phyloP scores from a whole-genome alignment of 92 coral and sea anemone species.

The Metridium senile region DNA sequence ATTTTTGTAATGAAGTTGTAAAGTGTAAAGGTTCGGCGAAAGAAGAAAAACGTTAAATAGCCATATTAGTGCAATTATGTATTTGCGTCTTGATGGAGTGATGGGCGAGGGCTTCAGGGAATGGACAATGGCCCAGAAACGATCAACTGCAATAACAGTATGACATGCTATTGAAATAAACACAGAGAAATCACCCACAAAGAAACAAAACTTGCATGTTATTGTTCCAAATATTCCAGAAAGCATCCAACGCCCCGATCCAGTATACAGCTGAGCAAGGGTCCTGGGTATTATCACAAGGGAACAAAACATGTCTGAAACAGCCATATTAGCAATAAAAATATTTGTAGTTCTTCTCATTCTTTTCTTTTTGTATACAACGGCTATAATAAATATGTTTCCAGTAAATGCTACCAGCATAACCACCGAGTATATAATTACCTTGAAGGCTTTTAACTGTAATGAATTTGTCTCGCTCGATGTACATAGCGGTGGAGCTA shows the following conservation, averaged over 20 bases:
- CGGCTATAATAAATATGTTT: slow-evolving; percentile 24
- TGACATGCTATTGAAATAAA: slow-evolving; percentile 43
- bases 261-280: slow-evolving; percentile 27
- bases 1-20: neutral
- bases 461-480: slow-evolving; percentile 24
- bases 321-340: slow-evolving; percentile 56
- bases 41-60: slow-evolving; percentile 11
- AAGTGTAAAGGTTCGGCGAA: slow-evolving; percentile 26
- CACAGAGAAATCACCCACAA: slow-evolving; percentile 13
- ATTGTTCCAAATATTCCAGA: slow-evolving; percentile 30
- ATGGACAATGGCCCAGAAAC: slow-evolving; percentile 50
- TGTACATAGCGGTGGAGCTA: slow-evolving; percentile 8
- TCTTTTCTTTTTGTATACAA: slow-evolving; percentile 34
- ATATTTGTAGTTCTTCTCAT: slow-evolving; percentile 48
- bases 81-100: slow-evolving; percentile 27
- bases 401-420: slow-evolving; percentile 36
- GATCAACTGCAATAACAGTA: slow-evolving; percentile 52
- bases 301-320: slow-evolving; percentile 39
- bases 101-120: slow-evolving; percentile 36
- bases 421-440: slow-evolving; percentile 20
- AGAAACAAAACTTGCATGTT: slow-evolving; percentile 32
- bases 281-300: slow-evolving; percentile 23
- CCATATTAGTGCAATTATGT: slow-evolving; percentile 44
- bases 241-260: slow-evolving; percentile 31
- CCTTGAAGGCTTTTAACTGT: slow-evolving; percentile 37